These are phyloP conservation scores for Drosophila pectinifera DNA, from an alignment of 1,140 invertebrate genomes.

Conservation along the genomic window DNA sequence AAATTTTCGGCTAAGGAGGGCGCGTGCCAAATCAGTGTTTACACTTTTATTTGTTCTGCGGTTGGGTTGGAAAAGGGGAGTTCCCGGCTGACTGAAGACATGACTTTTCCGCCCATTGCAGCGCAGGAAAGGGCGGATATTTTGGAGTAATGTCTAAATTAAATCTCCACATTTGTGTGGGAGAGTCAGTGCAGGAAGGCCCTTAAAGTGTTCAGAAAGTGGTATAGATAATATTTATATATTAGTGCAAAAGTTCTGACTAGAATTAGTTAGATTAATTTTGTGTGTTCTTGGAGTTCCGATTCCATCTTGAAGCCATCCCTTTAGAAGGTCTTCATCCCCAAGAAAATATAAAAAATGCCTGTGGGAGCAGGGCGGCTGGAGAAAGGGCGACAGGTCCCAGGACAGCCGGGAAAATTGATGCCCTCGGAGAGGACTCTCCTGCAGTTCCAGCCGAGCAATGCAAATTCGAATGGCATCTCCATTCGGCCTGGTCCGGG, in stretches of 20 bases:
- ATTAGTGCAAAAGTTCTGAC: neutral
- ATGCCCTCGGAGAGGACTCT: conserved; percentile 20
- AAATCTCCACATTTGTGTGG: conserved; percentile 17
- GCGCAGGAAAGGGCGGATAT: conserved; percentile 17
- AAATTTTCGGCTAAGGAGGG: conserved; percentile 67
- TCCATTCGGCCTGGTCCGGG: conserved; percentile 50
- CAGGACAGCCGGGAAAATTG: conserved; percentile 27
- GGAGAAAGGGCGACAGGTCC: conserved; percentile 37
- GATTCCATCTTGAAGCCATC: neutral
- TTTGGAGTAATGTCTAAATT: conserved; percentile 78
- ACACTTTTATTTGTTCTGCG: conserved; percentile 75
- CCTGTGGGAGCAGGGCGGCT: conserved; percentile 23
- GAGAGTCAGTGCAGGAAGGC: neutral
- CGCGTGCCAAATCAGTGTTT: conserved; percentile 83
- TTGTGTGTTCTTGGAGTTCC: no score
- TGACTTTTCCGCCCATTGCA: conserved; percentile 43
- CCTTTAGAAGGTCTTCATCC: conserved; percentile 16
- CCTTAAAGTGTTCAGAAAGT: neutral
- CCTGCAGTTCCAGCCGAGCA: conserved; percentile 26
- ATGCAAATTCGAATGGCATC: conserved; percentile 72
- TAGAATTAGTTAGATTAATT: neutral
- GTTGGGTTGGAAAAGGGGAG: conserved; percentile 9
- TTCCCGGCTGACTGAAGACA: conserved; percentile 43
- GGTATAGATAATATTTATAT: no score
- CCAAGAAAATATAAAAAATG: conserved; percentile 21